Percentiles rank a stretch among this genome's conserved stretches.
phyloP scores from a whole-genome alignment of 2,888 invertebrate genomes.

The Eutolmus rufibarbis region DNA sequence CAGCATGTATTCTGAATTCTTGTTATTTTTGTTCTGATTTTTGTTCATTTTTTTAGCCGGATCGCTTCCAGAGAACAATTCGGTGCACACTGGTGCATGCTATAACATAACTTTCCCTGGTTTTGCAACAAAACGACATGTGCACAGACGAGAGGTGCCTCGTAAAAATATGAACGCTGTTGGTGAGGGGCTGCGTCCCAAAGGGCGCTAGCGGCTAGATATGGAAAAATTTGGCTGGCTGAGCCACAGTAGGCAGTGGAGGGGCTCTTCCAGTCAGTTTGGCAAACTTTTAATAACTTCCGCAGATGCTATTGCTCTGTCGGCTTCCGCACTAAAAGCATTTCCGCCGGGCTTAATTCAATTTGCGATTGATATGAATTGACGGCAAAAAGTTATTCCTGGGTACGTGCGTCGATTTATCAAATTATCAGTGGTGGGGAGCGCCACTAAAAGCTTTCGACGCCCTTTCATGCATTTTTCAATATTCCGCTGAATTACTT shows the following conservation, averaged over 20 bases:
- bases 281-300: slow-evolving; percentile 39
- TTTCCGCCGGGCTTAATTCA: slow-evolving; percentile 7
- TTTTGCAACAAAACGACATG: background rate
- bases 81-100: background rate
- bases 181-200: background rate
- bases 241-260: background rate
- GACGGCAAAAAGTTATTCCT: slow-evolving; percentile 1
- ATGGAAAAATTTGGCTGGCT: background rate
- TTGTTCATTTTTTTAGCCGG: background rate
- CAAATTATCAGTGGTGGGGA: background rate
- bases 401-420: background rate
- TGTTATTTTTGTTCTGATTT: background rate
- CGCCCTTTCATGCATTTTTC: background rate
- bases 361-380: slow-evolving; percentile 26
- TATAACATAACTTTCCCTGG: background rate
- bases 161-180: background rate
- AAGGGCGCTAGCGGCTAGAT: background rate
- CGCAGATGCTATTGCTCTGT: slow-evolving; percentile 24
- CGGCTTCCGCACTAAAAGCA: slow-evolving; percentile 25
- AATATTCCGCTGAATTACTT: background rate
- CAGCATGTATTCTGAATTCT: background rate
- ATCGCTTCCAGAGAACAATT: background rate
- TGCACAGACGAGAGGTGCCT: background rate
- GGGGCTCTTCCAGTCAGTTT: slow-evolving; percentile 31
- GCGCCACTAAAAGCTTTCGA: background rate